phyloP scores from a whole-genome alignment of 2,888 invertebrate genomes.

The Biston stratarius region DNA sequence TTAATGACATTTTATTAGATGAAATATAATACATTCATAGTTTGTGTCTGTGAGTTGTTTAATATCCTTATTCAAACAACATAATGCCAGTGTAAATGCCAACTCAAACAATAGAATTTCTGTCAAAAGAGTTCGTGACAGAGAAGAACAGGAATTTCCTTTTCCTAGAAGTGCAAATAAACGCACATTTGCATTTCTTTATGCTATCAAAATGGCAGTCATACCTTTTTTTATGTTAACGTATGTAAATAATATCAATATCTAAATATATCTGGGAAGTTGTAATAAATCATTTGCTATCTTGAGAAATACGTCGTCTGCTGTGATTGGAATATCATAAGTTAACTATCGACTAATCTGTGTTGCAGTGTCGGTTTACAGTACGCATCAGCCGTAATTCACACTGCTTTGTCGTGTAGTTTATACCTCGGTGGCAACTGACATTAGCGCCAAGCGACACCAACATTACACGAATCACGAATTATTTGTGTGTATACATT shows the following conservation, averaged over 20 bases:
- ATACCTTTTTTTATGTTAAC: conserved; percentile 23
- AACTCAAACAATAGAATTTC: conserved; percentile 12
- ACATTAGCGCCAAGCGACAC: conserved; percentile 67
- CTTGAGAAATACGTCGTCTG: conserved; percentile 62
- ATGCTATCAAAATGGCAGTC: conserved; percentile 9
- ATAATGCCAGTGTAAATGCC: conserved; percentile 6
- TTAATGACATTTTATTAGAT: conserved; percentile 11
- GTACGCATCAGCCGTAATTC: conserved; percentile 72
- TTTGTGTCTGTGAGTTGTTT: background rate
- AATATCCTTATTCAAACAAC: conserved; percentile 19
- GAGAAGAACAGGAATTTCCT: conserved; percentile 10
- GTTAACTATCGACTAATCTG: conserved; percentile 19
- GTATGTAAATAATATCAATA: conserved; percentile 47
- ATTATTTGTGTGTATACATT: conserved; percentile 56
- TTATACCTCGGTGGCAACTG: conserved; percentile 62
- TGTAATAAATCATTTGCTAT: conserved; percentile 76
- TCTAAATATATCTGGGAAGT: conserved; percentile 51
- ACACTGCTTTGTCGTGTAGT: conserved; percentile 67
- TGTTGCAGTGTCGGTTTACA: conserved; percentile 69
- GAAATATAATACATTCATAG: conserved; percentile 24
- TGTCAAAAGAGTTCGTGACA: conserved; percentile 7
- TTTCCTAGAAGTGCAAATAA: conserved; percentile 12
- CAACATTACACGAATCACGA: conserved; percentile 61
- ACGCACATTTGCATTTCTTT: conserved; percentile 18
- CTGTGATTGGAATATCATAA: conserved; percentile 59